Evolutionary conservation across 1,140 invertebrate species (phyloP), one percentile per base, ranked within the genome.

Genomic region (Megathymus violae): DNA sequence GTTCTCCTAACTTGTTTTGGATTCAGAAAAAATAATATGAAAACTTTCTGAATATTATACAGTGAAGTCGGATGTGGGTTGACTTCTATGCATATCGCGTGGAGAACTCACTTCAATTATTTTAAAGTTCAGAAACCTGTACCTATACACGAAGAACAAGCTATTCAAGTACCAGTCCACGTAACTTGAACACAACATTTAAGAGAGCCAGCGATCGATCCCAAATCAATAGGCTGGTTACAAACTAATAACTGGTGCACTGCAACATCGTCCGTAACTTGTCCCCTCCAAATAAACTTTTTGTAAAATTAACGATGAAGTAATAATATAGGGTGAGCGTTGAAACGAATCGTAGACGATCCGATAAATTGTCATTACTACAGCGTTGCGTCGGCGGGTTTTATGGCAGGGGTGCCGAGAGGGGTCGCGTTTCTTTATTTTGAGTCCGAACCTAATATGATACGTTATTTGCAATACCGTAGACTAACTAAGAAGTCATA

Each of bases 381-480:
- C 22, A 13, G 7, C 14, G 47, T 7, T 50, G 47, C 47, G 47
- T 50, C 47, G 34, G 47, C 46, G 46, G 46, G 46, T 48, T 48
- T 31, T 47, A 34, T 31, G 13, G 25, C 46, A 34, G 25, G 46
- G 46, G 46, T 31, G 25, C 14, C 13, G n/a, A n/a, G 22, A 14
- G 25, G 46, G 46, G 25, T 15, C 46, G 46, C 22, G 34, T 15
- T 31, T 48, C 11, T 27, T n/a, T 47, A 27, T 47, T 31, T 31
- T 31, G 27, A 1, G 4, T 9, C 27, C 27, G 27, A 31, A 31
- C 27, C 9, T 31, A 7, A 31, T 31, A 31, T 31, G 27, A 31
- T 31, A 31, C 27, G 27, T 31, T n/a, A n/a, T n/a, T n/a, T n/a
- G n/a, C n/a, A n/a, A n/a, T n/a, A n/a, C n/a, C n/a, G n/a, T n/a